Base-by-base conservation (phyloP, 1,140 invertebrate species). In the Bombus breviceps region DNA sequence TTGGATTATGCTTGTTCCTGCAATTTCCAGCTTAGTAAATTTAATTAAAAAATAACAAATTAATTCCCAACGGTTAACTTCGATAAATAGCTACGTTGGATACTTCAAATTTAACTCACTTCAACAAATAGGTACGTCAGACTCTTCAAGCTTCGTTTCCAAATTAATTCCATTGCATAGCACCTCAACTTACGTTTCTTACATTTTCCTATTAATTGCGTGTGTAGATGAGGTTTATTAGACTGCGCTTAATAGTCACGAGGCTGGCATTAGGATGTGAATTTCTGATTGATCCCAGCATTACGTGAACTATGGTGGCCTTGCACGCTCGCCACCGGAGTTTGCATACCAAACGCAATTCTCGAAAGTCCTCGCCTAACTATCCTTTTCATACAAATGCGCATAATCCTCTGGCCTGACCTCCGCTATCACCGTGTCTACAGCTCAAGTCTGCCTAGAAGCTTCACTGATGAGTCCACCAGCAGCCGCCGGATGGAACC, bases 201-300 rank as follows among this genome's bases (percentile, higher is more conserved):
- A 13, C 28, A n/a, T 1, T n/a, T 13, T 22, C 28, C 10, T 5
- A n/a, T n/a, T 62, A n/a, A 10, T n/a, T n/a, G 12, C 59, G 59
- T 0, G 59, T 0, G 10, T 13, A 13, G 1, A 62, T n/a, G 28
- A n/a, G 28, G 3, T n/a, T n/a, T 6, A 13, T 5, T n/a, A n/a
- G 18, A 53, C 47, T 2, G 47, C 0, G 6, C 18, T 62, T 5
- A 62, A n/a, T 0, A n/a, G 9, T 59, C 28, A 28, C 0, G 25
- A 59, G 28, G 18, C 18, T 53, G 47, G n/a, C 59, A 32, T 34
- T 32, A 18, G 32, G 15, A 66, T 34, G 32, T 66, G 15, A 66
- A 34, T 18, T 15, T 66, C 6, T 9, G 32, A 66, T 66, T 34
- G 64, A 66, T 66, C 34, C 15, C 15, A 18, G 64, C 6, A 66